A percentile compares a stretch with the other conserved stretches of the same genome.
phyloP scores from a whole-genome alignment of 2,888 invertebrate species.

The Stenodema calcarata region DNA sequence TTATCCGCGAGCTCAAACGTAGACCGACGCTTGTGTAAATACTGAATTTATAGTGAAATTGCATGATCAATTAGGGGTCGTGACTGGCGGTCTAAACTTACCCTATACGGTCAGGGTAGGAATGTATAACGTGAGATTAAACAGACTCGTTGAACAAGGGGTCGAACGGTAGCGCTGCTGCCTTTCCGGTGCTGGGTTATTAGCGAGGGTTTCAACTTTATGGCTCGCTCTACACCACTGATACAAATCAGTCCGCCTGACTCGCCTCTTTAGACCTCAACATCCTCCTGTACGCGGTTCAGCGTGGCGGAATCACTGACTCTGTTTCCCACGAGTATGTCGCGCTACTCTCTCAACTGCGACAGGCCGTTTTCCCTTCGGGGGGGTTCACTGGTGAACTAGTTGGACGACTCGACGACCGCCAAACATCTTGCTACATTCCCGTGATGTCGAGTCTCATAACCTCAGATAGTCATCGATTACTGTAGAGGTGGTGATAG shows the following conservation, averaged over 20 bases:
- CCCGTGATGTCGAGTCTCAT: too few relatives aligned
- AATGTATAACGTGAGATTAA: constrained; percentile 36
- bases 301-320: background rate
- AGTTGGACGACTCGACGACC: background rate
- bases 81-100: background rate
- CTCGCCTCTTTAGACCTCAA: background rate
- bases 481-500: too few relatives aligned
- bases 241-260: constrained; percentile 12
- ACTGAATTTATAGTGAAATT: background rate
- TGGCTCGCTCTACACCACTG: background rate
- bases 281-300: background rate
- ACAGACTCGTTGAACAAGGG: constrained; percentile 26
- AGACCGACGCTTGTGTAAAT: background rate
- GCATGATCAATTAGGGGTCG: background rate
- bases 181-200: background rate
- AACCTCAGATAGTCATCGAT: too few relatives aligned
- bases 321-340: background rate
- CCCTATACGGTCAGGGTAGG: background rate
- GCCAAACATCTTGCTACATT: background rate
- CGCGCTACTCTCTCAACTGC: background rate
- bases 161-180: background rate
- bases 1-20: background rate
- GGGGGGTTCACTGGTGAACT: background rate
- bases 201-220: constrained; percentile 12
- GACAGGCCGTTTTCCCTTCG: background rate